Conservation (phyloP, 2,113 vertebrate species). For the Nothoprocta perdicaria region DNA sequence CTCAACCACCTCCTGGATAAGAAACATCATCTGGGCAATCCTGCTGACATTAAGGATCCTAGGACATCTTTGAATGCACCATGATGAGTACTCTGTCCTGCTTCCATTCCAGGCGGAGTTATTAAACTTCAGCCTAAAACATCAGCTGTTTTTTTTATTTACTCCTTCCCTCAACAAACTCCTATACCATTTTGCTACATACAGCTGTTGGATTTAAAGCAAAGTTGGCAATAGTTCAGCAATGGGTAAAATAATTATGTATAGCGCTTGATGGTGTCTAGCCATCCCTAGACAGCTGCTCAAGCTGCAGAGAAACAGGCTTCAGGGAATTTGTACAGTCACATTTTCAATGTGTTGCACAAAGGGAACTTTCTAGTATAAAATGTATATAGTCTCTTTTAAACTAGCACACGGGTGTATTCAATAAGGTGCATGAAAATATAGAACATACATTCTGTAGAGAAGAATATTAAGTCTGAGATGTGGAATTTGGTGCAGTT, state of each 20-base stretch:
- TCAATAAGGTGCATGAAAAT: background rate
- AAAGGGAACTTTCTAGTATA: background rate
- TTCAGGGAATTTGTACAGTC: slow-evolving; percentile 11
- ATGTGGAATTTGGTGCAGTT: background rate
- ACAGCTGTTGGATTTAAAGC: slow-evolving; percentile 43
- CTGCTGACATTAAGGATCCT: background rate
- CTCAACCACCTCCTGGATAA: background rate
- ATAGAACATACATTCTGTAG: background rate
- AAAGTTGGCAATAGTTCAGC: slow-evolving; percentile 24
- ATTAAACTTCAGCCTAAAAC: background rate
- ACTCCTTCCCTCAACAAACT: background rate
- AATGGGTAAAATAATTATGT: slow-evolving; percentile 35
- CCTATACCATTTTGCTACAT: background rate
- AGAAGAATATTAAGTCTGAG: background rate
- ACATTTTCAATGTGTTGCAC: background rate
- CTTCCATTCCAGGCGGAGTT: background rate
- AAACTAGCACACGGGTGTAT: background rate
- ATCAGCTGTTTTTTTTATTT: slow-evolving; percentile 11
- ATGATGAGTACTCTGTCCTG: background rate
- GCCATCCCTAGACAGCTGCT: background rate
- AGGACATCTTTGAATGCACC: background rate
- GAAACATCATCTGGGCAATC: background rate
- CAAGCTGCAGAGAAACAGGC: background rate
- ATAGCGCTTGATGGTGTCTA: slow-evolving; percentile 13
- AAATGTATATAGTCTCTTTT: background rate